Conservation (phyloP, 35 echinoderm and acorn worm genomes). For the Heliocidaris erythrogramma region DNA sequence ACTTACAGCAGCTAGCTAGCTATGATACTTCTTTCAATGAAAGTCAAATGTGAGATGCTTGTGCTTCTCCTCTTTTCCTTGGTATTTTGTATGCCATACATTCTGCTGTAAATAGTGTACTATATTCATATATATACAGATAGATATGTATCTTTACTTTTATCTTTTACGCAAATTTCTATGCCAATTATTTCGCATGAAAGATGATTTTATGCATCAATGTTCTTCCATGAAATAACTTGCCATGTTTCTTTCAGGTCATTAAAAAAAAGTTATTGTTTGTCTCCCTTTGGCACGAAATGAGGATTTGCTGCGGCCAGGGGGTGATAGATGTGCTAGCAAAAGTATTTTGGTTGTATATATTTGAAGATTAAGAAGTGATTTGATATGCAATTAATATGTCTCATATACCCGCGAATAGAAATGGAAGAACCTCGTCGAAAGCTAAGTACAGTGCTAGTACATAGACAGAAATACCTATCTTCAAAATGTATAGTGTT, state of each 20-base stretch:
- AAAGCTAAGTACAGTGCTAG: neutral
- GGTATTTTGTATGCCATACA: no score
- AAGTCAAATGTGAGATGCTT: no score
- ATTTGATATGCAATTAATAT: neutral
- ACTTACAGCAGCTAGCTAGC: neutral
- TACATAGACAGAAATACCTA: neutral
- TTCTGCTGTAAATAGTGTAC: neutral
- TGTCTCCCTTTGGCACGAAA: neutral
- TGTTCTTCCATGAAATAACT: slow-evolving; percentile 35
- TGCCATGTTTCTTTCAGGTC: slow-evolving; percentile 41
- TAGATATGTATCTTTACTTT: neutral
- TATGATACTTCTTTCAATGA: no score
- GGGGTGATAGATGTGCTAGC: neutral
- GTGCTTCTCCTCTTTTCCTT: neutral
- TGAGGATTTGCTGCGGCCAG: neutral
- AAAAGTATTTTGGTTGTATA: neutral
- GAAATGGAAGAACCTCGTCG: neutral
- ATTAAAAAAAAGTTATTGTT: neutral
- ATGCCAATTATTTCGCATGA: slow-evolving; percentile 14
- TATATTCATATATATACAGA: neutral
- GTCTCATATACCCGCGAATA: neutral
- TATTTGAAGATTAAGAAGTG: neutral
- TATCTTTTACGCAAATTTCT: slow-evolving; percentile 13
- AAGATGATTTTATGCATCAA: slow-evolving; percentile 4
- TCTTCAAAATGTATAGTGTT: no score